Evolutionary conservation across 1,140 invertebrate genomes (phyloP), one percentile per base, ranked within the genome.

Genomic region (Drosophila kikkawai): DNA sequence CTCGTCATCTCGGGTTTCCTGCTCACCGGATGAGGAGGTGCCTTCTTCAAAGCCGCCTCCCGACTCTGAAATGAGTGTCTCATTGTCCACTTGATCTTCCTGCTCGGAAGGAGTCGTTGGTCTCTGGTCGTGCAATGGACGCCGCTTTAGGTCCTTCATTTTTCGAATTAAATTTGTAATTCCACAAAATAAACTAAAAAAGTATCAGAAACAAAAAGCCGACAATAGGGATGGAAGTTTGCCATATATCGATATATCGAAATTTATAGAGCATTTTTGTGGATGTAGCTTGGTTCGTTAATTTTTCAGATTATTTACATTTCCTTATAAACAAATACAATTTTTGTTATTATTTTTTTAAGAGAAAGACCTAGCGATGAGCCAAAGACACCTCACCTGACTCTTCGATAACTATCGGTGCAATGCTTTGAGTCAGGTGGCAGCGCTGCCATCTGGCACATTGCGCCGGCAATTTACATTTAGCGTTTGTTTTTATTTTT

Each of bases 401-500:
- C 11, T 39, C 15, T 7, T 12, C 56, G 29, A 65, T 61, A 61
- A 29, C 26, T 29, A 29, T 29, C 26, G 26, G 0, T 29, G 1
- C 57, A 19, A 63, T 66, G 19, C 26, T 56, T 56, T 22, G 4
- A 15, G 8, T 4, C 29, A 56, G 42, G 58, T 88, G 80, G 84
- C 83, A 87, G 64, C 77, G 11, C 68, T 29, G 4, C 29, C 13
- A 19, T 29, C 51, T 59, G 66, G 76, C 83, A 87, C 84, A 78
- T 88, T 88, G 57, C 77, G 65, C 83, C 83, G 84, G 83, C 83
- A 75, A 67, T 63, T 66, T 64, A 79, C 50, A 60, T 56, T 66
- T 58, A 61, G 42, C 50, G 61, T 67, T 88, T 87, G 79, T 87
- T 88, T 86, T 87, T 88, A 67, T 71, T 74, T 57, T 68, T 51